Base-by-base conservation (phyloP, 1,140 invertebrate genomes). In the Saccostrea glomerata region DNA sequence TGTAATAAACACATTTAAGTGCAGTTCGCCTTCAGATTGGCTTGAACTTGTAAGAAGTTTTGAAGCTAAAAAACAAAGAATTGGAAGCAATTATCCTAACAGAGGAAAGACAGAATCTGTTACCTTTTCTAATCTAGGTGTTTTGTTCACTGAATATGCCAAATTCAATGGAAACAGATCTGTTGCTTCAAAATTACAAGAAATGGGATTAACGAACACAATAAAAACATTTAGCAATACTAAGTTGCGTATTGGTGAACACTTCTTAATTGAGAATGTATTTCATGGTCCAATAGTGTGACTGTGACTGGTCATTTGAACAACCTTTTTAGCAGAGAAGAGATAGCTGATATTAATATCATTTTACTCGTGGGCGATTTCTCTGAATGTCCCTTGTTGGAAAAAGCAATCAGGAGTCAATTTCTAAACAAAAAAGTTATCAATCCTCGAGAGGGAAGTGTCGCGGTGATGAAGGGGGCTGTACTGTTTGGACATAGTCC, bases 401-500 rank as follows among this genome's bases (percentile, higher is more conserved):
- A 63, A 25, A 83, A 83, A 17, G 30, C 56, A 23, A 54, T 84
- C n/a, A 84, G 9, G 25, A 15, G 23, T 13, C 23, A 54, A 25
- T 84, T 84, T 56, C 70, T 25, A 2, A 17, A 84, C 20, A 23
- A 12, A 12, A 58, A n/a, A 30, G 54, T 84, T 1, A 25, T 84
- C 11, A 84, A 56, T 84, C 82, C 82, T n/a, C 47, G n/a, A 12
- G 86, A 87, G 20, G 86, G 86, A 23, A n/a, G 77, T 2, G 5
- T 83, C 0, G 82, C 86, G 11, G 86, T 87, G 13, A 25, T 87
- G 23, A 87, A 83, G 17, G 86, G 86, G 1, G 86, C 86, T 0
- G 86, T 87, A 6, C 23, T 87, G n/a, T 87, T 63, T 63, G 86
- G 86, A 63, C 86, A 87, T 63, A 54, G 60, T n/a, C 77, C 86